Evolutionary conservation across 2,113 vertebrate genomes (phyloP), one percentile per base, ranked within the genome.

Genomic region (Rutilus rutilus): DNA sequence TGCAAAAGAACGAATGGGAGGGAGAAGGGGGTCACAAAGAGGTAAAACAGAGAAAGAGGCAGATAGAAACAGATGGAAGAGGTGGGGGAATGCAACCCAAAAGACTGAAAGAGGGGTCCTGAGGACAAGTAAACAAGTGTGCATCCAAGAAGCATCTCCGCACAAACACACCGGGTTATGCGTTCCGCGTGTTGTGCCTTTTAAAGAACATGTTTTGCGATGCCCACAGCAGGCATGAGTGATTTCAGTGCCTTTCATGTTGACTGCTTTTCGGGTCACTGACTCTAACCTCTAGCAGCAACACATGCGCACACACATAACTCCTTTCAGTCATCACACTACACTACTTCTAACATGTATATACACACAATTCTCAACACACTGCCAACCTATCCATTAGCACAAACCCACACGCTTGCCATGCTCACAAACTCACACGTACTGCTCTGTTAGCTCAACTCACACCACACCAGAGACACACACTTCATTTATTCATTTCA

Each of bases 291-390:
- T 84, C 86, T 39, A 75, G 57, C 45, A 4, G 11, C 71, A 73
- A 42, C 88, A 90, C 87, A 50, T 82, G 78, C 81, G 83, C 14
- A 87, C 89, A 92, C 39, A 54, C 67, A 89, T 64, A 12, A 69
- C 84, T 86, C 9, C 65, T 54, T 87, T 74, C 78, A 80, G 89
- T 81, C 78, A 57, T 74, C 80, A 86, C 27, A 27, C 87, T 87
- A 86, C 14, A 82, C 83, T 54, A 19, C 33, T 25, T 62, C 25
- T 50, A 60, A 39, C n/a, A 27, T 75, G 15, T 42, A 69, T 64
- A 85, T 14, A n/a, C 7, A 19, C 52, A 62, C 25, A 62, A 62
- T 30, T 87, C 42, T 47, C 33, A 33, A 50, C 42, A 7, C n/a
- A 27, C 59, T 47, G 21, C 14, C 45, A 9, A 9, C 45, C 62